Evolutionary conservation across 2,797 vertebrate species (phyloP).

Genomic region (Molothrus ater): DNA sequence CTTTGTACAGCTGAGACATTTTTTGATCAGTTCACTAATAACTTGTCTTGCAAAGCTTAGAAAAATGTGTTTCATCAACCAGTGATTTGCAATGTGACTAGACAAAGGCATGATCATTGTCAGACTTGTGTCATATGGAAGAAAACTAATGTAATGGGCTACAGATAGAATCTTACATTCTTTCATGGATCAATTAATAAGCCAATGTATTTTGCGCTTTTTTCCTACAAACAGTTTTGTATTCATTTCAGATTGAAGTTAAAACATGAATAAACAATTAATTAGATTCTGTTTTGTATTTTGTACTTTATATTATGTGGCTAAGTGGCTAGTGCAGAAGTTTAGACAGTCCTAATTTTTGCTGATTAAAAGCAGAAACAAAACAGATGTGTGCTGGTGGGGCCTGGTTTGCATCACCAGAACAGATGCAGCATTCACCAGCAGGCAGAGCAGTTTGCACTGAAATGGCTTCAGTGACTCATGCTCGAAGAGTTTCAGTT

Average conservation of each 20-base stretch:
- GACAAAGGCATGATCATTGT: background rate
- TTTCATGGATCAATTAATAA: background rate
- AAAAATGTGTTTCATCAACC: background rate
- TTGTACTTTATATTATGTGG: background rate
- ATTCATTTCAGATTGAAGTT: background rate
- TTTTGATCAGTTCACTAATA: background rate
- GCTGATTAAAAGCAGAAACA: conserved; percentile 29
- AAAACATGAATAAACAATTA: background rate
- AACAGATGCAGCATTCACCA: background rate
- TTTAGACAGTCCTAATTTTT: conserved; percentile 22
- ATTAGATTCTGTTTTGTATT: background rate
- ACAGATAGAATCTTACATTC: background rate
- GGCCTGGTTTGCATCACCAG: background rate
- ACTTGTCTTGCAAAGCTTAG: background rate
- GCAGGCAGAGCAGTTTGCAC: background rate
- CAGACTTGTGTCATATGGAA: background rate
- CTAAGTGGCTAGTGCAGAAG: background rate
- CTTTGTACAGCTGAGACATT: background rate
- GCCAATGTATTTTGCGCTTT: background rate
- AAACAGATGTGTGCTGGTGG: background rate
- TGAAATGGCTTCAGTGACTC: background rate
- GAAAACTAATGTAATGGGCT: background rate
- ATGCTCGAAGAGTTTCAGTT: background rate
- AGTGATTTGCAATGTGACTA: background rate
- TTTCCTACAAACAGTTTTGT: background rate